These are phyloP conservation scores for Euplexia lucipara DNA, from an alignment of 2,888 invertebrate genomes.

Conservation along the genomic window DNA sequence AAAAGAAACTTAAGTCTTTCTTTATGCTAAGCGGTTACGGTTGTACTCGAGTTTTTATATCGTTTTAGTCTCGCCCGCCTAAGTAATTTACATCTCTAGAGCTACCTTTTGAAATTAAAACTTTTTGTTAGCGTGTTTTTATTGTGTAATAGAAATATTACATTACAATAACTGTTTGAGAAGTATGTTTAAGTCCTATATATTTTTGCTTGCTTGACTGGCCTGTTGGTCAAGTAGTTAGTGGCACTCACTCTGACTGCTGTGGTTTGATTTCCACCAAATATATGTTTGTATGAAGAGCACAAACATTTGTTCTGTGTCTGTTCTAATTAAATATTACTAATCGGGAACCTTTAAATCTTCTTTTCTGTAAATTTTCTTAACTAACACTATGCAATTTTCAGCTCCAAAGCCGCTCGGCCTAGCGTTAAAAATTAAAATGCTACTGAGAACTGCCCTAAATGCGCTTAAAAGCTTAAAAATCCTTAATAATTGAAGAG, in stretches of 20 bases:
- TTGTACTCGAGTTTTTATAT: slow-evolving; percentile 22
- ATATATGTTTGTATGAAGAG: too few species aligned
- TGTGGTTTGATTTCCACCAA: too few species aligned
- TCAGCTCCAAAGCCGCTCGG: too few species aligned
- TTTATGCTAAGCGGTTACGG: slow-evolving; percentile 22
- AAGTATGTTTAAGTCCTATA: too few species aligned
- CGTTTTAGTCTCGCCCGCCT: background rate
- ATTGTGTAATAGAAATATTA: background rate
- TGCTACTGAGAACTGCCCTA: background rate
- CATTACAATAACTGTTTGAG: too few species aligned
- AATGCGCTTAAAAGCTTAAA: slow-evolving; percentile 23
- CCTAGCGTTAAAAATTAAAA: too few species aligned
- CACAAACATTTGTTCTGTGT: too few species aligned
- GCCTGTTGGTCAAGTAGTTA: too few species aligned
- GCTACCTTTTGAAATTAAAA: background rate
- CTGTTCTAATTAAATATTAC: background rate
- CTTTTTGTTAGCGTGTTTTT: background rate
- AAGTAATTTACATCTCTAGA: background rate
- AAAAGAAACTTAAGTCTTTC: slow-evolving; percentile 21
- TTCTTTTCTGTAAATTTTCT: too few species aligned
- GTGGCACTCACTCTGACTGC: too few species aligned
- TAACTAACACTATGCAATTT: too few species aligned
- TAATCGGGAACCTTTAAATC: background rate
- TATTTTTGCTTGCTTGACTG: too few species aligned
- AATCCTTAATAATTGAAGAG: slow-evolving; percentile 7